Percentiles rank a stretch among this genome's conserved stretches.
Evolutionary conservation across 1,140 invertebrate genomes (phyloP).

Genomic region (Battus philenor): DNA sequence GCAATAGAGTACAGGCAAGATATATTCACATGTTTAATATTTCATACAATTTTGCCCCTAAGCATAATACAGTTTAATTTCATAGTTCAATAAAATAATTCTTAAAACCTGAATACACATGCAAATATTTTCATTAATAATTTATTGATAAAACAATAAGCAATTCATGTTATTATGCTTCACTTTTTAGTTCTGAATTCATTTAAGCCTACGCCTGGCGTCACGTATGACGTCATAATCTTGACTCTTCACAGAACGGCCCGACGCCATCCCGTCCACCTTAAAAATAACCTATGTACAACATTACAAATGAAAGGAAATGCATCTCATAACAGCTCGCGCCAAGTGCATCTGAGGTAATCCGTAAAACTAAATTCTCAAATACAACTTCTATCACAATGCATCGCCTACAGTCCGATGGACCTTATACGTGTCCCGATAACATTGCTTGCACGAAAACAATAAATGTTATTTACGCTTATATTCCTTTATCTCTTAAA

Average conservation of each 20-base stretch:
- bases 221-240: neutral
- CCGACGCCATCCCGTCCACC: neutral
- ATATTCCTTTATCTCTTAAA: no score
- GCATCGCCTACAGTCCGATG: neutral
- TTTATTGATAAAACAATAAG: neutral
- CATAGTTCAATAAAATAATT: neutral
- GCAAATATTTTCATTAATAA: no score
- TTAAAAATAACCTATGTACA: slow-evolving; percentile 21
- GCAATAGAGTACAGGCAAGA: neutral
- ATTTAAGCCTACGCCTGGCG: neutral
- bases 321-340: slow-evolving; percentile 30
- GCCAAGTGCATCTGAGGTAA: slow-evolving; percentile 30
- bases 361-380: slow-evolving; percentile 13
- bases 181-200: neutral
- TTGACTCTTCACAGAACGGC: neutral
- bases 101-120: no score
- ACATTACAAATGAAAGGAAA: slow-evolving; percentile 34
- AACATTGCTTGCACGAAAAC: no score
- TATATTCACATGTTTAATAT: neutral
- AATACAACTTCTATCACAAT: slow-evolving; percentile 17
- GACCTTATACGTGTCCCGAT: no score
- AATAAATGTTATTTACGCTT: no score
- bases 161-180: neutral
- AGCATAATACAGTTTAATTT: neutral
- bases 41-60: no score